Conservation (phyloP, 2,797 vertebrate species). For the Dermochelys coriacea region DNA sequence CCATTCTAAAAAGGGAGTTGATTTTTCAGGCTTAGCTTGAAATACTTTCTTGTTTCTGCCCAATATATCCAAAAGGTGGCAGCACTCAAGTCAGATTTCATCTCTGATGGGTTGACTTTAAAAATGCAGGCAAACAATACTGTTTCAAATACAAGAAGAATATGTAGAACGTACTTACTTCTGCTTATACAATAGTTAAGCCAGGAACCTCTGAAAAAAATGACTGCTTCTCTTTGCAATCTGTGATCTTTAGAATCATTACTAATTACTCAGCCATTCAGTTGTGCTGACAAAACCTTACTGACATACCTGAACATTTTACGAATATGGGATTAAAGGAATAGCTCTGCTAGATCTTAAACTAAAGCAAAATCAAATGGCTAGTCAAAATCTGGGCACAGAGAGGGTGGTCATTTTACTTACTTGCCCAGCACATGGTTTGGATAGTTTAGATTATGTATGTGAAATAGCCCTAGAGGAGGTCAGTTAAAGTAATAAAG, state of each 20-base stretch:
- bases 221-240: neutral
- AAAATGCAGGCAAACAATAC: neutral
- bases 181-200: slow-evolving; percentile 54
- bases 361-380: slow-evolving; percentile 45
- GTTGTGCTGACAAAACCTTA: slow-evolving; percentile 1
- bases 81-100: neutral
- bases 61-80: neutral
- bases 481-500: slow-evolving; percentile 72
- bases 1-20: neutral
- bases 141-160: slow-evolving; percentile 4
- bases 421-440: slow-evolving; percentile 35
- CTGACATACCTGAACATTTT: slow-evolving; percentile 1
- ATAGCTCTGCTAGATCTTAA: slow-evolving; percentile 27
- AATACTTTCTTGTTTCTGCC: neutral
- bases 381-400: slow-evolving; percentile 39
- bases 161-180: slow-evolving; percentile 28
- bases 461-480: slow-evolving; percentile 61
- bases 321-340: slow-evolving; percentile 49
- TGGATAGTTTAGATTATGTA: slow-evolving; percentile 58
- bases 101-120: slow-evolving; percentile 4
- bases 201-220: neutral
- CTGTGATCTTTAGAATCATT: slow-evolving; percentile 26
- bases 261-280: slow-evolving; percentile 50
- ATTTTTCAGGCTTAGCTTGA: accelerated
- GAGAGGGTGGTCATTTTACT: slow-evolving; percentile 46